Evolutionary conservation across 2,888 invertebrate genomes (phyloP).

Genomic region (Philereme transversata): DNA sequence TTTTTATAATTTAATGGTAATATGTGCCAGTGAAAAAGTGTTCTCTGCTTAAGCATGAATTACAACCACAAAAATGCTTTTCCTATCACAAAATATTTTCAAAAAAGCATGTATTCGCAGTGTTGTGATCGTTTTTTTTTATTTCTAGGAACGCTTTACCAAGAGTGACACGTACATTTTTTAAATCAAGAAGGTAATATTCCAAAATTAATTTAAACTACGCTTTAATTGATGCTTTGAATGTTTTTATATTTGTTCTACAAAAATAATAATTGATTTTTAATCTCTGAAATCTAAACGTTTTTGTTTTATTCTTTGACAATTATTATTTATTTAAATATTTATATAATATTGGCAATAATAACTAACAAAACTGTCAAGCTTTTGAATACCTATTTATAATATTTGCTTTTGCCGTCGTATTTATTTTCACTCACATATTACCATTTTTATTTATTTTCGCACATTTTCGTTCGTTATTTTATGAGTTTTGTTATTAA

Average conservation of each 20-base stretch:
- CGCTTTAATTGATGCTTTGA: constrained; percentile 22
- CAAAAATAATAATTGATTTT: not conserved
- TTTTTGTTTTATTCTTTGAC: too few relatives aligned
- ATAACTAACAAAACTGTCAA: not conserved
- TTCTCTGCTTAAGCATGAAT: constrained; percentile 25
- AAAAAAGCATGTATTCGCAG: constrained; percentile 59
- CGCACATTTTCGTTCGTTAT: not conserved
- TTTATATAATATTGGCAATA: not conserved
- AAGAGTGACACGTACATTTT: constrained; percentile 95
- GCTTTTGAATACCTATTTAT: not conserved
- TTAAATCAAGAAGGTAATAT: constrained; percentile 84
- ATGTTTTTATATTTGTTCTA: not conserved
- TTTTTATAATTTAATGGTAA: constrained; percentile 49
- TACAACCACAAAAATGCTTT: constrained; percentile 13
- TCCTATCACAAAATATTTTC: constrained; percentile 5
- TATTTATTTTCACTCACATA: constrained; percentile 46
- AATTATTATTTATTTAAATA: too few relatives aligned
- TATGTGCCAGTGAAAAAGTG: constrained; percentile 52
- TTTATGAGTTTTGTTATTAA: constrained; percentile 22
- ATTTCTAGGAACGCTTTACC: constrained; percentile 88
- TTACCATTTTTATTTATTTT: constrained; percentile 47
- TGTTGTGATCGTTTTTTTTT: constrained; percentile 82
- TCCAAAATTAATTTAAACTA: constrained; percentile 44
- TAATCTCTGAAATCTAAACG: too few relatives aligned
- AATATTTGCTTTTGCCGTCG: constrained; percentile 1